Conservation (phyloP, 2,113 vertebrate species). For the Pedetes capensis region DNA sequence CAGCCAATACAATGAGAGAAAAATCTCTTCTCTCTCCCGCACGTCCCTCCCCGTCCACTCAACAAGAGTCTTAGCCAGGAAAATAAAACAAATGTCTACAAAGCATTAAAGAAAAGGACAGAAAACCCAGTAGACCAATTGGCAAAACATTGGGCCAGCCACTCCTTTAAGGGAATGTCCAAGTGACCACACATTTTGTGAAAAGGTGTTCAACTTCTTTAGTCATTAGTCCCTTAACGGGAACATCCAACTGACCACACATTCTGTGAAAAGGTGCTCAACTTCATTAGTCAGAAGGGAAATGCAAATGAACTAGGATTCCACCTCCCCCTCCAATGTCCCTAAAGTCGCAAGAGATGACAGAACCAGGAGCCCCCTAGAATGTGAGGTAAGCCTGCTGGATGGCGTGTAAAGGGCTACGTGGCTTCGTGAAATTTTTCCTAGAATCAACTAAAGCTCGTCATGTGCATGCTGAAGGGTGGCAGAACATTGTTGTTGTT, state of each 20-base stretch:
- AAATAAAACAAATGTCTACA: not conserved
- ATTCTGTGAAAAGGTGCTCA: not conserved
- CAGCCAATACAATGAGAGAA: no score
- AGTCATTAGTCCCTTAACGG: not conserved
- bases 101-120: not conserved
- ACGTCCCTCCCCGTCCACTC: not conserved
- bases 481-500: no score
- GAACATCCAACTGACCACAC: not conserved
- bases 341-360: not conserved
- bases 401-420: not conserved
- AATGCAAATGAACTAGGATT: not conserved
- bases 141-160: not conserved
- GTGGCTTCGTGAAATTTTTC: not conserved
- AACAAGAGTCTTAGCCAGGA: not conserved
- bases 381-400: not conserved
- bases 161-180: not conserved
- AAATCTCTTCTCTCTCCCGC: not conserved
- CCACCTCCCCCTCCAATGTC: not conserved
- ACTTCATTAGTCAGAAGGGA: not conserved
- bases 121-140: not conserved
- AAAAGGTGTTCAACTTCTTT: not conserved
- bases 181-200: not conserved
- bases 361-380: not conserved
- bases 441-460: not conserved
- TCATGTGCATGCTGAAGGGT: rapidly evolving